Conservation (phyloP, 2,797 vertebrate genomes). For the Cetoscarus ocellatus region DNA sequence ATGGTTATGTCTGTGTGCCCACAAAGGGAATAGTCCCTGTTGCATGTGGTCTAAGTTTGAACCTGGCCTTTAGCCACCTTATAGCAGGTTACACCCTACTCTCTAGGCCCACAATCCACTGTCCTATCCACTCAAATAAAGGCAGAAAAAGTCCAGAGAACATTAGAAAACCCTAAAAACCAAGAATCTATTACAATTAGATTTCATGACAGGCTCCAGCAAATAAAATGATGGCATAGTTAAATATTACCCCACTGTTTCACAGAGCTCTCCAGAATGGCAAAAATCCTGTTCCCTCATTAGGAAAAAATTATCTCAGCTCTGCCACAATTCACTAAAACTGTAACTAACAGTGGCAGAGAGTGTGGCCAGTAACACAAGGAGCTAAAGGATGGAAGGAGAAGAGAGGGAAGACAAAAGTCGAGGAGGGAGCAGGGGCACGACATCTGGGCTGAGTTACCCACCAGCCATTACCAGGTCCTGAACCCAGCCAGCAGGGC, state of each 20-base stretch:
- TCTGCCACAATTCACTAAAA: conserved; percentile 40
- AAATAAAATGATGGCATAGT: conserved; percentile 39
- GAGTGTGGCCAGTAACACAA: conserved; percentile 46
- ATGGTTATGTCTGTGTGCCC: too few species aligned
- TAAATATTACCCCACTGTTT: conserved; percentile 54
- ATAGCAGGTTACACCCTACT: too few species aligned
- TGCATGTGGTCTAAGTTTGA: too few species aligned
- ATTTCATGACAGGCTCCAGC: conserved; percentile 30
- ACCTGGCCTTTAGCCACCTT: too few species aligned
- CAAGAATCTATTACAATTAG: conserved; percentile 3
- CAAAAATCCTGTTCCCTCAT: conserved; percentile 56
- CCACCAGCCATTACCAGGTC: conserved; percentile 59
- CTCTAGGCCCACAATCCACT: too few species aligned
- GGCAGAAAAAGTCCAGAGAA: too few species aligned
- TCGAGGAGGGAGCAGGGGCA: background rate
- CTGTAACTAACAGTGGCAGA: conserved; percentile 57
- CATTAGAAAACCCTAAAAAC: conserved; percentile 17
- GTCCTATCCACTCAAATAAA: too few species aligned
- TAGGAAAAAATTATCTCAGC: conserved; percentile 54
- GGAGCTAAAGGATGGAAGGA: conserved; percentile 54
- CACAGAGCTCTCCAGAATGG: conserved; percentile 34
- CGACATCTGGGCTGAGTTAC: conserved; percentile 75
- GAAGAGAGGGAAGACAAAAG: conserved; percentile 29
- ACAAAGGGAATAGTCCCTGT: too few species aligned
- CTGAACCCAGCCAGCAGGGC: conserved; percentile 56